A percentile compares a stretch with the other conserved stretches of the same genome.
Conservation (phyloP, 2,797 vertebrate species). For the Paedocypris micromegethes region DNA sequence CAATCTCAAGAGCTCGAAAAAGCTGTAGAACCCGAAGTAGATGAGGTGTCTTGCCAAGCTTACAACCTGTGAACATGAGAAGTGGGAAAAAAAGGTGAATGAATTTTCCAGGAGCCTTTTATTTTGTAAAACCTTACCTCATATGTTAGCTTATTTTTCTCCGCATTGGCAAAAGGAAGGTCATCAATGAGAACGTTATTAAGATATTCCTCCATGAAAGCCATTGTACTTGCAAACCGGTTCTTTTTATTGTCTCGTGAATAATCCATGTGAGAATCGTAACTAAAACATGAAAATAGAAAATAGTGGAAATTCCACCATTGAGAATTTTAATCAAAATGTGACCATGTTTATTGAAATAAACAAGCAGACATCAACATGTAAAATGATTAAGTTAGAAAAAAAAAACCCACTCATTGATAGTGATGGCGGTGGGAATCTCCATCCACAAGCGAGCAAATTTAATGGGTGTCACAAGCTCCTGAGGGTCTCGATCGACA, state of each 20-base stretch:
- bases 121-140: slow-evolving; percentile 68
- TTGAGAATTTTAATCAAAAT: too few relatives aligned
- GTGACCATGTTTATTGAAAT: too few relatives aligned
- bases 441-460: slow-evolving; percentile 95
- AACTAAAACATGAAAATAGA: slow-evolving; percentile 62
- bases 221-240: slow-evolving; percentile 94
- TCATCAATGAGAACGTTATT: slow-evolving; percentile 91
- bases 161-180: slow-evolving; percentile 87
- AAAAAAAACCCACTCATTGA: slow-evolving; percentile 83
- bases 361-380: too few relatives aligned
- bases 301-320: neutral
- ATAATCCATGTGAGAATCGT: slow-evolving; percentile 91
- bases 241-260: slow-evolving; percentile 96
- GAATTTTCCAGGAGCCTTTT: neutral
- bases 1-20: slow-evolving; percentile 90
- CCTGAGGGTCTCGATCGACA: slow-evolving; percentile 93
- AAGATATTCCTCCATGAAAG: slow-evolving; percentile 95
- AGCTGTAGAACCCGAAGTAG: slow-evolving; percentile 99
- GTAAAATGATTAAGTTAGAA: neutral
- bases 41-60: slow-evolving; percentile 94
- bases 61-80: slow-evolving; percentile 75
- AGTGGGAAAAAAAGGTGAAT: neutral
- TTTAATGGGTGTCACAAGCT: slow-evolving; percentile 91
- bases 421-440: slow-evolving; percentile 90
- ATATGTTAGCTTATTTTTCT: slow-evolving; percentile 96